A percentile compares a stretch with the other conserved stretches of the same genome.
phyloP scores from a whole-genome alignment of 2,888 invertebrate species.

The Nemotelus nigrinus region DNA sequence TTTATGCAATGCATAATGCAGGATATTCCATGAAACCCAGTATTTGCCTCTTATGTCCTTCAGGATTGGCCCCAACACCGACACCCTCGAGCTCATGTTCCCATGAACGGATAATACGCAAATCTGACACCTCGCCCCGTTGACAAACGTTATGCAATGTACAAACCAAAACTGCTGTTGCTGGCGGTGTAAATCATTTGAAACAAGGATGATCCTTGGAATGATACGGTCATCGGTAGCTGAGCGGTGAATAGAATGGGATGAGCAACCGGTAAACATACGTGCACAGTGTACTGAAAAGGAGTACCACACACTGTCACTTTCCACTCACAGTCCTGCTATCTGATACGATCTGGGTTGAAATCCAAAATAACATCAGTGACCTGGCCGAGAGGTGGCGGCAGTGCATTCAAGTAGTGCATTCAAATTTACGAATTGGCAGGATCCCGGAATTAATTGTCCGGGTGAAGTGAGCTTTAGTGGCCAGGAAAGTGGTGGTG shows the following conservation, averaged over 20 bases:
- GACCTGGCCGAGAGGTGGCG: not conserved
- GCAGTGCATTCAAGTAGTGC: not conserved
- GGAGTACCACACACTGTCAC: not conserved
- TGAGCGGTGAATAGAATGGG: not conserved
- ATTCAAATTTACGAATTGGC: slow-evolving; percentile 39
- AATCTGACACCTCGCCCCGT: not conserved
- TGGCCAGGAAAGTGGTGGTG: not conserved
- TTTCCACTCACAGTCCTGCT: not conserved
- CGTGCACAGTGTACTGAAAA: not conserved
- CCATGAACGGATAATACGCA: slow-evolving; percentile 4
- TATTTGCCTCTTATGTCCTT: not conserved
- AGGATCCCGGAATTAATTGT: slow-evolving; percentile 39
- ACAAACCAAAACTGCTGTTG: slow-evolving; percentile 17
- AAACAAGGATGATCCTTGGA: slow-evolving; percentile 3
- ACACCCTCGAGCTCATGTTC: not conserved
- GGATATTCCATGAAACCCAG: slow-evolving; percentile 5
- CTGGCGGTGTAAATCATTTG: slow-evolving; percentile 11
- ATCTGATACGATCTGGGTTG: slow-evolving; percentile 1
- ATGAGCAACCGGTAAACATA: not conserved
- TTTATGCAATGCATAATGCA: slow-evolving; percentile 25
- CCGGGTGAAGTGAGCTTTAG: slow-evolving; percentile 21
- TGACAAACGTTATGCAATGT: not conserved
- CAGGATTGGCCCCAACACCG: not conserved
- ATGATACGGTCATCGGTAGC: not conserved
- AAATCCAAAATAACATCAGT: slow-evolving; percentile 9